Evolutionary conservation across 2,113 vertebrate genomes (phyloP).

Genomic region (Marmota flaviventris): DNA sequence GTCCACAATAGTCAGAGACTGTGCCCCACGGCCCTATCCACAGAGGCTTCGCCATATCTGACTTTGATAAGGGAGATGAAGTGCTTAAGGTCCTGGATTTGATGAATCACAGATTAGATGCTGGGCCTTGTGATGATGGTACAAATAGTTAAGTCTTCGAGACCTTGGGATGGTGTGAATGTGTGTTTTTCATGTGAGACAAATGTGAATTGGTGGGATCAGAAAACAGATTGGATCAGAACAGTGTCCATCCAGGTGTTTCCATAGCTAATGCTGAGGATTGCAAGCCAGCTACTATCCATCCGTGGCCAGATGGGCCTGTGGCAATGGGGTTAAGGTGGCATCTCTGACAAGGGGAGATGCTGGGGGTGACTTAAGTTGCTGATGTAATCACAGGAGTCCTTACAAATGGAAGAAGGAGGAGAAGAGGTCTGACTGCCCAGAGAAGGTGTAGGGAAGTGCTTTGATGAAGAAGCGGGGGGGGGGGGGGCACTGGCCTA

Average conservation of each 20-base stretch:
- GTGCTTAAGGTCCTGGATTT: too few relatives aligned
- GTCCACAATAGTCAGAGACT: neutral
- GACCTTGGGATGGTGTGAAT: neutral
- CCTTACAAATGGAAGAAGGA: neutral
- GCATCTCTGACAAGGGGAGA: neutral
- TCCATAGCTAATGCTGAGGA: too few relatives aligned
- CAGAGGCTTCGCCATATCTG: too few relatives aligned
- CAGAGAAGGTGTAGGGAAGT: neutral
- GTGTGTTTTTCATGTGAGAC: too few relatives aligned
- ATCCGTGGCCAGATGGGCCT: too few relatives aligned
- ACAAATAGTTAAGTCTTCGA: neutral
- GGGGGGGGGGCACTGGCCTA: too few relatives aligned
- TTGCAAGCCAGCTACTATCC: too few relatives aligned
- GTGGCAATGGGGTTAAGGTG: neutral
- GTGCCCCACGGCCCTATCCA: neutral
- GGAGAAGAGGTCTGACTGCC: too few relatives aligned
- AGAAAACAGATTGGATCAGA: neutral
- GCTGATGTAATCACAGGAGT: neutral
- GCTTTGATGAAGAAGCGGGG: neutral
- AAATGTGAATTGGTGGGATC: neutral
- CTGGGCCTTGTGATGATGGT: neutral
- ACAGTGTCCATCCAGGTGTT: fast-evolving
- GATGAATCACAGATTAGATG: neutral
- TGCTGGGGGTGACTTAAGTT: too few relatives aligned
- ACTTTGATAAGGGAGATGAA: neutral